These are phyloP conservation scores for Craniophora ligustri DNA, from an alignment of 2,888 invertebrate genomes.

Conservation along the genomic window DNA sequence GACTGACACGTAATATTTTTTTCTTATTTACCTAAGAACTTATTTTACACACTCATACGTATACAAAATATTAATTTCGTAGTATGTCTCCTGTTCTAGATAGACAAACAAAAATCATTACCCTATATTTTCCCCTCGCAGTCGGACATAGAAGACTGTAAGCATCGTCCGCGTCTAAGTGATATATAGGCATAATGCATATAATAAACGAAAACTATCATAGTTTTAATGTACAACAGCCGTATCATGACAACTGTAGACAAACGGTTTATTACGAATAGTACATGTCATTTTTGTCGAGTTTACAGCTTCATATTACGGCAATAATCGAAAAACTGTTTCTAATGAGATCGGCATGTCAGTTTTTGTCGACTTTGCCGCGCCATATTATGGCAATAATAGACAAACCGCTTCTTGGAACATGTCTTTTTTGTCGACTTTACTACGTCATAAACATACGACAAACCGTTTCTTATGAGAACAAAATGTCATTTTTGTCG, in stretches of 20 bases:
- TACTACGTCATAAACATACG: no score
- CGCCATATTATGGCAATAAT: no score
- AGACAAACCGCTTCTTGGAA: no score
- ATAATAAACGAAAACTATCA: not conserved
- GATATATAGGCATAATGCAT: not conserved
- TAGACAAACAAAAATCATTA: not conserved
- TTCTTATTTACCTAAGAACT: not conserved
- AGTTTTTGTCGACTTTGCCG: no score
- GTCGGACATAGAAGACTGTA: not conserved
- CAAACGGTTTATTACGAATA: not conserved
- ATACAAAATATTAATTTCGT: not conserved
- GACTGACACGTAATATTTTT: conserved; percentile 27
- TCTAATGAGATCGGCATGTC: no score
- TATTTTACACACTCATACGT: not conserved
- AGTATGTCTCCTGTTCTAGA: not conserved
- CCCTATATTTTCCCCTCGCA: not conserved
- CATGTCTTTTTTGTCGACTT: no score
- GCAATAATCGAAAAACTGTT: no score
- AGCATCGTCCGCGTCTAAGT: not conserved
- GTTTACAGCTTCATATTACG: no score
- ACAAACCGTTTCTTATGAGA: no score
- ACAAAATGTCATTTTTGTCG: no score
- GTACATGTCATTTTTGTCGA: not conserved
- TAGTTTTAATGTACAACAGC: not conserved
- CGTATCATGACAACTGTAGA: not conserved